Evolutionary conservation across 1,140 invertebrate species (phyloP).

Genomic region (Pteromalus puparum): DNA sequence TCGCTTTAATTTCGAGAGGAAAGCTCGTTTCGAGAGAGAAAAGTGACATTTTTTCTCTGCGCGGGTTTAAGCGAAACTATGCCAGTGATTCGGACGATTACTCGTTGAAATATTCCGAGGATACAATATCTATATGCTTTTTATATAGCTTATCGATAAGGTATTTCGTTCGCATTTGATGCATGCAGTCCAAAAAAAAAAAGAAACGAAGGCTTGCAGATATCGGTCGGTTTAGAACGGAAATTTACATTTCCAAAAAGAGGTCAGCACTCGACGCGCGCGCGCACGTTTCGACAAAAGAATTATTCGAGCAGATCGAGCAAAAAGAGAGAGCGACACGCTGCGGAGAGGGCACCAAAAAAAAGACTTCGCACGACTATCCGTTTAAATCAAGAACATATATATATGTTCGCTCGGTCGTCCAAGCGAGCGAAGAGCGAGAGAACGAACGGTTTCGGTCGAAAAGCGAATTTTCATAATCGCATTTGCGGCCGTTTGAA

Average conservation of each 20-base stretch:
- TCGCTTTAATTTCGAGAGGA: background rate
- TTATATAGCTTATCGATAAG: too few relatives aligned
- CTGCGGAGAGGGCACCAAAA: background rate
- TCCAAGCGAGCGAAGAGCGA: background rate
- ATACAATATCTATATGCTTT: too few relatives aligned
- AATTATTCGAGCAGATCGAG: background rate
- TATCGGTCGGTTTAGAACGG: background rate
- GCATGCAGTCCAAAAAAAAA: too few relatives aligned
- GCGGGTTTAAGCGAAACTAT: too few relatives aligned
- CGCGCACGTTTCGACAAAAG: background rate
- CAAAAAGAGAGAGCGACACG: background rate
- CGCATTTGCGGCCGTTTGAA: conserved; percentile 29
- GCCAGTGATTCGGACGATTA: too few relatives aligned
- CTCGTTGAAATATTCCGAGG: too few relatives aligned
- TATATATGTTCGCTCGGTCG: background rate
- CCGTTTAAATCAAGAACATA: background rate
- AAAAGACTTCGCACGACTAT: background rate
- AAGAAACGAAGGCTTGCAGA: too few relatives aligned
- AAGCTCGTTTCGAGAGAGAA: background rate
- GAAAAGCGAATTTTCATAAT: conserved; percentile 30
- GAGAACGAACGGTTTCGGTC: background rate
- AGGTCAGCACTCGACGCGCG: too few relatives aligned
- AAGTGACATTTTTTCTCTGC: too few relatives aligned
- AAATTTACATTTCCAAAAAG: background rate
- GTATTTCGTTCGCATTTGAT: too few relatives aligned